Percentiles rank a stretch among this genome's conserved stretches.
Conservation (phyloP, 2,797 vertebrate genomes). For the Chloroceryle amazona region DNA sequence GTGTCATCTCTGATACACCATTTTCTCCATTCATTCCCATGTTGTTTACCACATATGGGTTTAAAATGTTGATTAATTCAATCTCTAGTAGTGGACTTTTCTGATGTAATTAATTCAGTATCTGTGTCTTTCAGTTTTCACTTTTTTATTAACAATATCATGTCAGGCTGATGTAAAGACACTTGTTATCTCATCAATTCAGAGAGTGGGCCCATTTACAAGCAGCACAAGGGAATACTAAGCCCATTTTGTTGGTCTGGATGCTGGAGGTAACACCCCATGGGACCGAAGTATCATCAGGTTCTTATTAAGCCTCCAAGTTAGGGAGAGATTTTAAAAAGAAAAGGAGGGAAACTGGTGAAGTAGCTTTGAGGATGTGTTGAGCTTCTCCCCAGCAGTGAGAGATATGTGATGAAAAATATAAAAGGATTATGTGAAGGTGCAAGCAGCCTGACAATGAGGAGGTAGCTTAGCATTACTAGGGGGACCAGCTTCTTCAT, state of each 20-base stretch:
- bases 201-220: background rate
- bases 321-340: background rate
- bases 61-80: background rate
- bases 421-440: background rate
- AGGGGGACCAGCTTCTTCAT: fast-evolving
- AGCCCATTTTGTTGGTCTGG: background rate
- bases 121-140: background rate
- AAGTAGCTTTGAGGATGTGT: background rate
- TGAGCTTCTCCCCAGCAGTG: background rate
- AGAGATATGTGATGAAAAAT: background rate
- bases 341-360: background rate
- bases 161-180: background rate
- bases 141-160: background rate
- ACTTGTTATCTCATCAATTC: background rate
- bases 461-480: background rate
- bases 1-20: background rate
- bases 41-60: background rate
- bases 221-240: background rate
- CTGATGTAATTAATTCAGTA: background rate
- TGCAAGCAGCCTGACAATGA: background rate
- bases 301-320: background rate
- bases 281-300: background rate
- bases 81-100: background rate
- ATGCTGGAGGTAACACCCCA: background rate
- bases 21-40: background rate